Percentiles rank a stretch among this genome's conserved stretches.
These are phyloP conservation scores for Rachycentron canadum DNA, from an alignment of 2,797 vertebrate genomes.

Conservation along the genomic window DNA sequence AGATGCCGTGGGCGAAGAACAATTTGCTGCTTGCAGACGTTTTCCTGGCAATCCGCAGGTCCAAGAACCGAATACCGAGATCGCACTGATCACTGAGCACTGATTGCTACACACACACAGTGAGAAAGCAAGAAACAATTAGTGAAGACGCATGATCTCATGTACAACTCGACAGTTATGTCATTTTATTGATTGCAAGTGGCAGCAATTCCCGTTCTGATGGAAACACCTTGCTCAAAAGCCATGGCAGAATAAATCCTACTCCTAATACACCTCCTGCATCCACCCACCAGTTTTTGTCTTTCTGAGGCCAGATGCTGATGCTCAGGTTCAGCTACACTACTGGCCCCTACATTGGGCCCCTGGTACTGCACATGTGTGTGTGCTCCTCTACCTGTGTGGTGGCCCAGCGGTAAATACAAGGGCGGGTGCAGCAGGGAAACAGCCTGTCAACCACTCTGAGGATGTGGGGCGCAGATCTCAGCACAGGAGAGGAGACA, in stretches of 20 bases:
- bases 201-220: no score
- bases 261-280: no score
- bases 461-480: slow-evolving; percentile 78
- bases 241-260: no score
- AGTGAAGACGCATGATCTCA: not conserved
- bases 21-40: slow-evolving; percentile 73
- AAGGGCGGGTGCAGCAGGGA: slow-evolving; percentile 70
- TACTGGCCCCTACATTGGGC: not conserved
- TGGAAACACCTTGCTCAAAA: no score
- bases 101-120: slow-evolving; percentile 45
- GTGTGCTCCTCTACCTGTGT: slow-evolving; percentile 71
- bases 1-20: slow-evolving; percentile 90
- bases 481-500: slow-evolving; percentile 79
- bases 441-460: slow-evolving; percentile 72
- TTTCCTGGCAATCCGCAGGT: slow-evolving; percentile 89
- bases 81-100: slow-evolving; percentile 85
- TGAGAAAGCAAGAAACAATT: not conserved
- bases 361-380: not conserved
- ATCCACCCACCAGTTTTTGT: no score
- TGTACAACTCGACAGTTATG: no score
- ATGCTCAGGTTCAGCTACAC: no score
- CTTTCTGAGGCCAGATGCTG: no score
- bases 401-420: slow-evolving; percentile 78
- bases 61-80: slow-evolving; percentile 88
- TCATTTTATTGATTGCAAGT: no score